Evolutionary conservation across 2,113 vertebrate genomes (phyloP).

Genomic region (Hippocampus barbouri): DNA sequence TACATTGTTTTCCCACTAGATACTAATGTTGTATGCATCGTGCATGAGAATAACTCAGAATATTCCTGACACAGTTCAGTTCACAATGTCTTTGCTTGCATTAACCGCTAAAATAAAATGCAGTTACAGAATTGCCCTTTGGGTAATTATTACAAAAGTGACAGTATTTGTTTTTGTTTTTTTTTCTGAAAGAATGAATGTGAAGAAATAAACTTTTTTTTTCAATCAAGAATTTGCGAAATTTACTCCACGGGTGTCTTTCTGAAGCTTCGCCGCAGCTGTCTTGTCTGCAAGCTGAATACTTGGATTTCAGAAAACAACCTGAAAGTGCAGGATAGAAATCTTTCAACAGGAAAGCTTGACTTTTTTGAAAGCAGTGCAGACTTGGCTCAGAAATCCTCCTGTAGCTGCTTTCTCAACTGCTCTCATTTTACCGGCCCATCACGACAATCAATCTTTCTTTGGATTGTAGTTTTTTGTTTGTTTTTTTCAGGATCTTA

Average conservation of each 20-base stretch:
- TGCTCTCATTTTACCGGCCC: conserved; percentile 22
- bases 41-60: neutral
- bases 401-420: conserved; percentile 13
- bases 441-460: conserved; percentile 1
- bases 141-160: too few species aligned
- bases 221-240: neutral
- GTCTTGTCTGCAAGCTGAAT: neutral
- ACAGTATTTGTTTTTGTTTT: neutral
- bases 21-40: conserved; percentile 6
- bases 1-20: conserved; percentile 23
- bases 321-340: conserved; percentile 10
- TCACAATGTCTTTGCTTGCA: neutral
- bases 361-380: neutral
- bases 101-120: neutral
- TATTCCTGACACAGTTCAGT: neutral
- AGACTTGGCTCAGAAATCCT: neutral
- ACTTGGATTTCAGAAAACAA: conserved; percentile 17
- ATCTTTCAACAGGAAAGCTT: conserved; percentile 3
- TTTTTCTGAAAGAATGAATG: neutral
- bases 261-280: neutral
- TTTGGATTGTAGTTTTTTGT: neutral
- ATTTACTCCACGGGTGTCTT: conserved; percentile 5
- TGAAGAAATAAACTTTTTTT: neutral
- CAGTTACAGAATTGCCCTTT: neutral
- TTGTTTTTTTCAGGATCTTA: neutral